Base-by-base conservation (phyloP, 2,113 vertebrate species). In the Gymnorhina tibicen region DNA sequence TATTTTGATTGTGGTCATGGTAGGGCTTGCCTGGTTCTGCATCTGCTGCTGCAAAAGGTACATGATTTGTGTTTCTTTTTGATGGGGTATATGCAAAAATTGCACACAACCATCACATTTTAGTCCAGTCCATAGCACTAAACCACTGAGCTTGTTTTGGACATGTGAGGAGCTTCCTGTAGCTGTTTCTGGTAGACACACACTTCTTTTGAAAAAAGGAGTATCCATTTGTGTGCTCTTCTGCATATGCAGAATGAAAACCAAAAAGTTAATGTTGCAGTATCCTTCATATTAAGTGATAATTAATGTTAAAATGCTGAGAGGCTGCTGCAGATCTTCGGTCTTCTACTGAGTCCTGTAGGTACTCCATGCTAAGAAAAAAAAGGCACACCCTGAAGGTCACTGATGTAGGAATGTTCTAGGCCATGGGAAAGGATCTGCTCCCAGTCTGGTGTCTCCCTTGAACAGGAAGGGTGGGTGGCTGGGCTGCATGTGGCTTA, bases 21-120 rank as follows among this genome's bases (percentile, higher is more conserved):
- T 98, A 90, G 98, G 95, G 1, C 39, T 98, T 69, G 95, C 96
- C 78, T 99, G 99, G 99, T 97, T 98, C 82, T 98, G 98, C 86
- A 85, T 99, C 96, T 98, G 98, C 97, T 99, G 98, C 98, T 99
- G 98, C 97, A 98, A 96, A 98, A 99, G 99, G 99, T 99, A 97
- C 44, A 9, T 22, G 11, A 35, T 59, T 79, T 83, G 10, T 22
- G 24, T 30, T 77, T 82, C 30, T 60, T 91, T 94, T 62, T 69
- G 5, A 23, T 49, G 44, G 11, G 32, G 5, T 79, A 5, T 46
- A 14, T 18, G 7, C 37, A 76, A 83, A 81, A 91, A 27, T 62
- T 76, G 58, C 22, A 55, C 44, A 16, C 30, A 76, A 35, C 32
- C 2, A 1, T 12, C 35, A 11, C 1, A 0, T 81, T 81, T 75